These are phyloP conservation scores for Globodera rostochiensis DNA, from an alignment of 1,140 invertebrate genomes.

Conservation along the genomic window DNA sequence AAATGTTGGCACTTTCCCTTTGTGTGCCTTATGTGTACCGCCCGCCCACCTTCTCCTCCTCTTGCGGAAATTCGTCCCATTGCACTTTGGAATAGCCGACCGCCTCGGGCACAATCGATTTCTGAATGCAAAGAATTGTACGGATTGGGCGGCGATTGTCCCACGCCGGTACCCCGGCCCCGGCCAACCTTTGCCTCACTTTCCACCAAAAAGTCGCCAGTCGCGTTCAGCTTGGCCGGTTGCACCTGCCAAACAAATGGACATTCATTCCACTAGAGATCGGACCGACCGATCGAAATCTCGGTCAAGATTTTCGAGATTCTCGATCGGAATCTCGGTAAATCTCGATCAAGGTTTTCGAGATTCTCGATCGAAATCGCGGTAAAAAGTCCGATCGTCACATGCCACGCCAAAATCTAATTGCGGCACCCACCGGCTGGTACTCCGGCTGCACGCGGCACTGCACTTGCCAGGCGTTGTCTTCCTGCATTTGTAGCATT, in stretches of 20 bases:
- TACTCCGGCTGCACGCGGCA: slow-evolving; percentile 47
- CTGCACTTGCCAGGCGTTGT: slow-evolving; percentile 48
- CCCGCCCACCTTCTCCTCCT: slow-evolving; percentile 42
- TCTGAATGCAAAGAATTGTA: slow-evolving; percentile 12
- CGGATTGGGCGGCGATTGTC: not conserved
- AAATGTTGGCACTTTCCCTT: not conserved
- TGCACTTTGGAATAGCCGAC: slow-evolving; percentile 41
- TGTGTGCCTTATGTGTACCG: not conserved
- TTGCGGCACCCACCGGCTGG: slow-evolving; percentile 17
- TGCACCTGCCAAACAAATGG: slow-evolving; percentile 38
- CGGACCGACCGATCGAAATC: not conserved
- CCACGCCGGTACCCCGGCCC: no score
- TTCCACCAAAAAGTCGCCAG: slow-evolving; percentile 41
- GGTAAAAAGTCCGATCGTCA: no score
- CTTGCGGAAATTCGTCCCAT: slow-evolving; percentile 54
- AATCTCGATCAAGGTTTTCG: not conserved
- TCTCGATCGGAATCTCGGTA: not conserved
- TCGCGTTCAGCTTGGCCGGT: slow-evolving; percentile 40
- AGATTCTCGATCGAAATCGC: no score
- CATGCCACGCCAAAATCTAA: not conserved
- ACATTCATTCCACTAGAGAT: not conserved
- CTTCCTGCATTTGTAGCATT: slow-evolving; percentile 30
- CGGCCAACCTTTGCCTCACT: slow-evolving; percentile 39
- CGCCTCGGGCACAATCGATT: slow-evolving; percentile 50
- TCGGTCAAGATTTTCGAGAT: not conserved